Evolutionary conservation across 2,888 invertebrate genomes (phyloP).

Genomic region (Schizotus pectinicornis): DNA sequence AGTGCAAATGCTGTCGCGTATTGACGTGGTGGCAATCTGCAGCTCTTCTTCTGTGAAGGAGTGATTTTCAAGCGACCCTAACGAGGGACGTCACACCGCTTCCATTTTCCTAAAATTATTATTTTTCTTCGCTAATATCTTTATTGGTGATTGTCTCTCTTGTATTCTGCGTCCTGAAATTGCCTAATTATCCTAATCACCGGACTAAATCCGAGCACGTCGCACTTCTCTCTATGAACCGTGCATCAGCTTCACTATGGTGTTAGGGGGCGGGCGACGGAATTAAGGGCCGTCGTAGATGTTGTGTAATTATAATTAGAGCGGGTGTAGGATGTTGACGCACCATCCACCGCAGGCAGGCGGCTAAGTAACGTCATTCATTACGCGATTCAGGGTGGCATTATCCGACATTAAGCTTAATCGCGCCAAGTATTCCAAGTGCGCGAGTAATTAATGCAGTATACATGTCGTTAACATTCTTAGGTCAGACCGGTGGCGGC

Average conservation of each 20-base stretch:
- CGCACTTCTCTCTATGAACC: constrained; percentile 7
- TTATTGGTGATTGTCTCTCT: not conserved
- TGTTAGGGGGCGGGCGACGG: constrained; percentile 6
- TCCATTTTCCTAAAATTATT: no score
- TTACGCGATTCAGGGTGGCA: constrained; percentile 47
- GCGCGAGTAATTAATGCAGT: constrained; percentile 55
- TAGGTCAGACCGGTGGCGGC: constrained; percentile 41
- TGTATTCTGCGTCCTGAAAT: not conserved
- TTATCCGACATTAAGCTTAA: constrained; percentile 52
- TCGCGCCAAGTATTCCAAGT: constrained; percentile 54
- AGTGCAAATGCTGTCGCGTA: no score
- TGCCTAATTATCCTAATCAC: constrained; percentile 2
- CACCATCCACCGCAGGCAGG: constrained; percentile 39
- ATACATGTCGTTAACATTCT: constrained; percentile 56
- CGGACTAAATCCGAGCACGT: constrained; percentile 18
- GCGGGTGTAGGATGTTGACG: constrained; percentile 39
- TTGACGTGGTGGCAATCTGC: no score
- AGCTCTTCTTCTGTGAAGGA: no score
- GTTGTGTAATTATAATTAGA: constrained; percentile 44
- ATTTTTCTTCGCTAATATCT: no score
- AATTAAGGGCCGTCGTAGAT: constrained; percentile 24
- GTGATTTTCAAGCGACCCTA: no score
- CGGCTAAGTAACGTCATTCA: constrained; percentile 48
- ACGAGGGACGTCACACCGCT: no score
- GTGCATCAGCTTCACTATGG: no score